Conservation (phyloP, 2,888 invertebrate genomes). For the Oligia strigilis region DNA sequence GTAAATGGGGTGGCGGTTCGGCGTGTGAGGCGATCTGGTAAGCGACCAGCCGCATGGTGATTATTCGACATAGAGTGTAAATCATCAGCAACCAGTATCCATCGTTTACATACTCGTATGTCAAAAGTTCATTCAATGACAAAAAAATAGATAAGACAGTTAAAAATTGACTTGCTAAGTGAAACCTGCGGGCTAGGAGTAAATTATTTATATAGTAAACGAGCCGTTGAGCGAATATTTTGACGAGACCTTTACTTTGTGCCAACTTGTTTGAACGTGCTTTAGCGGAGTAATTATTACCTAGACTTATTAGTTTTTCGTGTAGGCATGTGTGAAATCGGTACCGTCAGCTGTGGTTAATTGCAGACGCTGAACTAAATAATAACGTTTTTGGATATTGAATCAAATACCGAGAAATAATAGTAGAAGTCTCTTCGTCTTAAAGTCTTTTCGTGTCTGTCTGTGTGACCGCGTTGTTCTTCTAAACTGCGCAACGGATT, state of each 20-base stretch:
- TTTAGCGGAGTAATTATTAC: background rate
- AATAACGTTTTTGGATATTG: background rate
- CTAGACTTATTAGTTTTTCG: constrained; percentile 18
- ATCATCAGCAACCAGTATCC: too few relatives aligned
- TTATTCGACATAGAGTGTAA: too few relatives aligned
- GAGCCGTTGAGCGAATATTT: constrained; percentile 19
- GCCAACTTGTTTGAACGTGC: constrained; percentile 4
- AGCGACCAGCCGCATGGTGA: too few relatives aligned
- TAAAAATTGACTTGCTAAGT: constrained; percentile 21
- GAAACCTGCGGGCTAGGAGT: background rate
- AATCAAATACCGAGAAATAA: background rate
- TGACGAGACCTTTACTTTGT: constrained; percentile 9
- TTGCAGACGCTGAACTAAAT: background rate
- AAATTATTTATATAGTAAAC: constrained; percentile 40
- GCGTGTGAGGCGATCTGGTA: too few relatives aligned
- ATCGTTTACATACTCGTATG: too few relatives aligned
- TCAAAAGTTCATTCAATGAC: constrained; percentile 6
- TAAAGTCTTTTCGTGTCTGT: background rate
- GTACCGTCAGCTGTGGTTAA: background rate
- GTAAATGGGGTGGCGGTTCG: too few relatives aligned
- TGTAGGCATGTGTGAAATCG: constrained; percentile 17
- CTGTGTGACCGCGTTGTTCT: background rate
- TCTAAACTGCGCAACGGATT: background rate
- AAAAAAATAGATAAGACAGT: constrained; percentile 29
- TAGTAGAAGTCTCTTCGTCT: background rate